Percentiles rank a stretch among this genome's conserved stretches.
Conservation (phyloP, 2,888 invertebrate species). For the Clivina fossor region DNA sequence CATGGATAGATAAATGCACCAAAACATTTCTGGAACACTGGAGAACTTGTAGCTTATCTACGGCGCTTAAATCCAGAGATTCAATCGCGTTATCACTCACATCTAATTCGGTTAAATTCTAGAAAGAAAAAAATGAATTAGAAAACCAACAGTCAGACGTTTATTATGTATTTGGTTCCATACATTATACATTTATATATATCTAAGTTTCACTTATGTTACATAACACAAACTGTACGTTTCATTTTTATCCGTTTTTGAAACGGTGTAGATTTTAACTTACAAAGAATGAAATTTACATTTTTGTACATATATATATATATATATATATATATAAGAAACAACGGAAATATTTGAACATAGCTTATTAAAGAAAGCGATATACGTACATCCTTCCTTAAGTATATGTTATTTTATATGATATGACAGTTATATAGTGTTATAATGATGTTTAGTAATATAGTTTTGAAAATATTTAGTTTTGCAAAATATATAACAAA, state of each 20-base stretch:
- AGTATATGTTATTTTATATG: no score
- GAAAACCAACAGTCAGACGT: no score
- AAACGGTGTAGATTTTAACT: constrained; percentile 18
- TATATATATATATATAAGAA: constrained; percentile 11
- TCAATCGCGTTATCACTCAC: constrained; percentile 84
- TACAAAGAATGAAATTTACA: constrained; percentile 16
- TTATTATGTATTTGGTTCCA: no score
- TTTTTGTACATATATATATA: no score
- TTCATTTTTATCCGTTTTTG: no score
- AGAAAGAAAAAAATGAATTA: constrained; percentile 49
- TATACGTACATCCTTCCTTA: no score
- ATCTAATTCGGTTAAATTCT: constrained; percentile 81
- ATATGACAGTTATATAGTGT: no score
- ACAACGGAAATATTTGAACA: constrained; percentile 25
- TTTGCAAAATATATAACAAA: no score
- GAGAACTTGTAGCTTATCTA: constrained; percentile 74
- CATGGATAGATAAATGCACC: constrained; percentile 76
- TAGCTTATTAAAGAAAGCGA: constrained; percentile 5
- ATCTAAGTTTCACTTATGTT: background rate
- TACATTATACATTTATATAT: background rate
- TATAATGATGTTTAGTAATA: no score
- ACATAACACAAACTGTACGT: background rate
- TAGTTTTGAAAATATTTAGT: no score
- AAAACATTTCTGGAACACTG: constrained; percentile 77
- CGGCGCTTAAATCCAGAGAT: constrained; percentile 76